These are phyloP conservation scores for Alcedo atthis DNA, from an alignment of 2,797 vertebrate species.

Conservation along the genomic window DNA sequence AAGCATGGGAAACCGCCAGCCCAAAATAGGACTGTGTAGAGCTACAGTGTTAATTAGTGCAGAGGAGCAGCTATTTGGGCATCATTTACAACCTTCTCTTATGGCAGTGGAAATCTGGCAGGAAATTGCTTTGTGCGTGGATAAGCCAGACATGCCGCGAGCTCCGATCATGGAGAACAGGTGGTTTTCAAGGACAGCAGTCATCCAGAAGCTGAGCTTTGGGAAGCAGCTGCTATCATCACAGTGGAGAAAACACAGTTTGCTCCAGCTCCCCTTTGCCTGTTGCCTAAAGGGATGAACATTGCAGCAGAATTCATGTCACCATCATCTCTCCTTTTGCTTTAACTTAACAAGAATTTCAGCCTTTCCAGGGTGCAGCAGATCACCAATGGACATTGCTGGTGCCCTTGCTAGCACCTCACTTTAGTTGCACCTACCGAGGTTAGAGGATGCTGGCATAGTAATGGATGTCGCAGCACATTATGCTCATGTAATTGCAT, in stretches of 20 bases:
- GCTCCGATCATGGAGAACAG: neutral
- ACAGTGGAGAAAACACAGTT: neutral
- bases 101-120: neutral
- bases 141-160: neutral
- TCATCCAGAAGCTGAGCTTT: neutral
- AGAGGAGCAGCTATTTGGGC: neutral
- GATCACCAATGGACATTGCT: neutral
- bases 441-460: neutral
- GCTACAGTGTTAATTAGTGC: neutral
- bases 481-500: neutral
- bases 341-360: neutral
- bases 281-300: neutral
- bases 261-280: neutral
- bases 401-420: neutral
- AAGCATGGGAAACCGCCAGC: accelerated
- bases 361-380: neutral
- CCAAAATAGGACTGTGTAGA: neutral
- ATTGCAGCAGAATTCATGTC: neutral
- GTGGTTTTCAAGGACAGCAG: slow-evolving; percentile 9
- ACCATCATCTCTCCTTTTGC: neutral
- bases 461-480: neutral
- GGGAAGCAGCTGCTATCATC: neutral
- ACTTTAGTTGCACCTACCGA: neutral
- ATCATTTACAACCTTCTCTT: neutral
- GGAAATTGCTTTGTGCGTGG: neutral